Base-by-base conservation (phyloP, 1,140 invertebrate genomes). In the Cardiocondyla obscurior region DNA sequence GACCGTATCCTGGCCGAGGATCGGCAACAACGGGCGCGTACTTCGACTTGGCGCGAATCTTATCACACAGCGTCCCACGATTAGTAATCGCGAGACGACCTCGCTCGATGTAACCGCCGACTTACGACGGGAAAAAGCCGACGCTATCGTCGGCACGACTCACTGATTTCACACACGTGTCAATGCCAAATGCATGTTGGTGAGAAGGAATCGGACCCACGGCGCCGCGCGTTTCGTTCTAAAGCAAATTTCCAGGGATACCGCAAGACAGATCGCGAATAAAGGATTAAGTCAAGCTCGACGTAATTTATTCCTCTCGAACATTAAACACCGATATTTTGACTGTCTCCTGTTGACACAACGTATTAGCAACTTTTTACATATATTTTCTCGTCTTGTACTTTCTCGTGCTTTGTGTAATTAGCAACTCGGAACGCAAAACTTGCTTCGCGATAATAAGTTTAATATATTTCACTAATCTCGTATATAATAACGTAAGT, bases 111-210 rank as follows among this genome's bases (percentile, higher is more conserved):
- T 44, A 62, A 69, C 58, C 58, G 28, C 6, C 33, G 44, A 82
- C 74, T 88, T 85, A 83, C 12, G 79, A 74, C 86, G 70, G 73
- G 83, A 88, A 87, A 76, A 88, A 81, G 77, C 58, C 28, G 42
- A 8, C 53, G 58, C 39, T 70, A 60, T 77, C 42, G 64, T 33
- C 28, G 60, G 2, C 64, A 67, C 84, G 74, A 53, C 44, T 85
- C 58, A 72, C 77, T 77, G 49, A 57, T 72, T 60, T 81, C 49
- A 53, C 53, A 83, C 83, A 88, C 73, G 82, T 87, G 82, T 87
- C 85, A 85, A 88, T 85, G 77, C 57, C 70, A 77, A 85, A 72
- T 82, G 70, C 28, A 83, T 67, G n/a, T 49, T 42, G 28, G 42
- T n/a, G 39, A 7, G 42, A 16, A 74, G 72, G 58, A 70, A 86